Base-by-base conservation (phyloP, 2,888 invertebrate genomes). In the Mayetiola destructor region DNA sequence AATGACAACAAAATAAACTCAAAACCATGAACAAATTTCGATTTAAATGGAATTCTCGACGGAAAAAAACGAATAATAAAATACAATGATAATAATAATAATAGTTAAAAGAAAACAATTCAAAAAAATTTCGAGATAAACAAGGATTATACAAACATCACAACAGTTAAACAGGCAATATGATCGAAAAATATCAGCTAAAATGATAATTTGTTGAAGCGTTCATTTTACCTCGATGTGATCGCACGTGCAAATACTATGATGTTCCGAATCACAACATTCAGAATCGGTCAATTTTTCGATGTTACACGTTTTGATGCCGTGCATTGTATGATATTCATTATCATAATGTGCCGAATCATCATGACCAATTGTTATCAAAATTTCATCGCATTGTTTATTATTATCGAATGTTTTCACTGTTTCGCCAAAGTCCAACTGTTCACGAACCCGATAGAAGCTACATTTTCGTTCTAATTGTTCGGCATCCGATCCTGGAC, bases 391-490 rank as follows among this genome's bases (percentile, higher is more conserved):
- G 60, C 30, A 54, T 59, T 56, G 37, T n/a, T 48, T 23, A 37
- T 55, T 36, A 30, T 35, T 3, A 27, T 42, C 57, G 2, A 54
- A 23, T 52, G 27, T 53, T 10, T 40, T 53, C 21, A 56, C 37
- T 58, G 59, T 36, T 58, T 59, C 29, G 59, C 61, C 37, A 55
- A 57, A 42, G 58, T 59, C 58, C 39, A 61, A 59, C 23, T 59
- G 55, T 48, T 60, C 58, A 18, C 70, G 67, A 66, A 70, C 70
- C 27, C 73, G 68, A 60, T 73, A 72, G 42, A 73, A 72, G 60
- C 72, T 73, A 62, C 73, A 73, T 58, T 72, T 72, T 21, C 73
- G 67, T 62, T 71, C 72, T 52, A 73, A 61, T 14, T 67, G 70
- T 30, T 39, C 21, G 18, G 30, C 57, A 32, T 27, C 27, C 27